Evolutionary conservation across 1,140 invertebrate species (phyloP).

Genomic region (Drosophila santomea): DNA sequence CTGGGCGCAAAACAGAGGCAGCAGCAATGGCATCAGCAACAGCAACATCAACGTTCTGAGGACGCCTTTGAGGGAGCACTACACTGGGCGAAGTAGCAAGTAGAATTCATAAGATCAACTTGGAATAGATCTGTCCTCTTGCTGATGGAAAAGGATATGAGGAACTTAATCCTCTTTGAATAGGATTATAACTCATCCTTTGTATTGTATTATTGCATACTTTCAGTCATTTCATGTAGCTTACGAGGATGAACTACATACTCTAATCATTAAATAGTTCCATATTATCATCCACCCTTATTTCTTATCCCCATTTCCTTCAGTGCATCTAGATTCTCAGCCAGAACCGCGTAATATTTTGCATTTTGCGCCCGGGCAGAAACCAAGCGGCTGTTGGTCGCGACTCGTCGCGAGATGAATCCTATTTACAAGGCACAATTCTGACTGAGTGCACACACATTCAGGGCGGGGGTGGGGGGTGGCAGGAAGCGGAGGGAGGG

Average conservation of each 20-base stretch:
- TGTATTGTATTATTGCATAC: not conserved
- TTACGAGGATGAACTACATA: not conserved
- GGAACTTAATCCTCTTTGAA: not conserved
- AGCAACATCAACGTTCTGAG: constrained; percentile 32
- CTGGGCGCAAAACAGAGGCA: constrained; percentile 68
- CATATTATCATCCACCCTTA: not conserved
- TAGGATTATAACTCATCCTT: not conserved
- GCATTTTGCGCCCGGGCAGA: constrained; percentile 63
- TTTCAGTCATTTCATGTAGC: too few species aligned
- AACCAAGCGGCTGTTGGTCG: constrained; percentile 63
- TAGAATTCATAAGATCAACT: not conserved
- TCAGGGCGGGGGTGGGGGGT: not conserved
- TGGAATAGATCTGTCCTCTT: too few species aligned
- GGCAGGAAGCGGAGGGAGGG: not conserved
- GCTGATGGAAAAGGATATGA: too few species aligned
- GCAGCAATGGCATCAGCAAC: constrained; percentile 38
- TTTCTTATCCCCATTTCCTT: not conserved
- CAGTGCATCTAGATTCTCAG: constrained; percentile 16
- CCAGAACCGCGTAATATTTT: constrained; percentile 61
- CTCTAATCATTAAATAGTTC: not conserved
- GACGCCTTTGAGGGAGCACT: constrained; percentile 19
- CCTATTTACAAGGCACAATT: constrained; percentile 79
- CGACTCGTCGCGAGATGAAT: constrained; percentile 69
- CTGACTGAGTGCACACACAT: constrained; percentile 58
- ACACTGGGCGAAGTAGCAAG: constrained; percentile 1